A percentile compares a stretch with the other conserved stretches of the same genome.
These are phyloP conservation scores for Drosophila bunnanda DNA, from an alignment of 2,888 invertebrate genomes.

Conservation along the genomic window DNA sequence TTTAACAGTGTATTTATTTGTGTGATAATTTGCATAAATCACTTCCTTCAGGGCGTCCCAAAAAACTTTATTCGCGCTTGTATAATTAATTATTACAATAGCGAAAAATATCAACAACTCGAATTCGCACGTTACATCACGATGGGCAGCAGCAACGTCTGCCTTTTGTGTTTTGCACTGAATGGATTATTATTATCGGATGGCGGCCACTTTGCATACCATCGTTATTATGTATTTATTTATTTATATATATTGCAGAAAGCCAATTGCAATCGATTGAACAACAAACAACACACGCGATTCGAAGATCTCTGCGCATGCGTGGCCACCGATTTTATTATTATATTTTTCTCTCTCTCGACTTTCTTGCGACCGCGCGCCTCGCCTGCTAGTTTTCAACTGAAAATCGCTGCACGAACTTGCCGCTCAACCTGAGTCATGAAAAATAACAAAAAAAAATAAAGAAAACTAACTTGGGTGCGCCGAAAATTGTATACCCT, in stretches of 20 bases:
- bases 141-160: slow-evolving; percentile 3
- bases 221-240: slow-evolving; percentile 50
- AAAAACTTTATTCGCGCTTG: slow-evolving; percentile 16
- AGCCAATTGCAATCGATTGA: slow-evolving; percentile 56
- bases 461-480: background rate
- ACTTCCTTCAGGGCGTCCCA: slow-evolving; percentile 35
- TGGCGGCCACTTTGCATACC: slow-evolving; percentile 48
- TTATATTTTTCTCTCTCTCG: background rate
- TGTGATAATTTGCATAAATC: slow-evolving; percentile 32
- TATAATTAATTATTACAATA: slow-evolving; percentile 38
- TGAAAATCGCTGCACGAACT: slow-evolving; percentile 38
- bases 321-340: slow-evolving; percentile 37
- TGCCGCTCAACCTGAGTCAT: slow-evolving; percentile 30
- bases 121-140: slow-evolving; percentile 34
- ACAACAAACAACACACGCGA: slow-evolving; percentile 57
- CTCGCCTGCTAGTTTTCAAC: slow-evolving; percentile 54
- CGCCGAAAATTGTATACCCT: too few species aligned
- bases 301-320: slow-evolving; percentile 50
- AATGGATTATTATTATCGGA: slow-evolving; percentile 43
- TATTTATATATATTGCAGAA: slow-evolving; percentile 38
- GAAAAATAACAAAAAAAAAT: slow-evolving; percentile 13
- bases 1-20: slow-evolving; percentile 17
- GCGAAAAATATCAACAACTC: slow-evolving; percentile 30
- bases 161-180: slow-evolving; percentile 30
- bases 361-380: slow-evolving; percentile 49